phyloP scores from a whole-genome alignment of 2,113 vertebrate genomes.

The Chascanopsetta lugubris region DNA sequence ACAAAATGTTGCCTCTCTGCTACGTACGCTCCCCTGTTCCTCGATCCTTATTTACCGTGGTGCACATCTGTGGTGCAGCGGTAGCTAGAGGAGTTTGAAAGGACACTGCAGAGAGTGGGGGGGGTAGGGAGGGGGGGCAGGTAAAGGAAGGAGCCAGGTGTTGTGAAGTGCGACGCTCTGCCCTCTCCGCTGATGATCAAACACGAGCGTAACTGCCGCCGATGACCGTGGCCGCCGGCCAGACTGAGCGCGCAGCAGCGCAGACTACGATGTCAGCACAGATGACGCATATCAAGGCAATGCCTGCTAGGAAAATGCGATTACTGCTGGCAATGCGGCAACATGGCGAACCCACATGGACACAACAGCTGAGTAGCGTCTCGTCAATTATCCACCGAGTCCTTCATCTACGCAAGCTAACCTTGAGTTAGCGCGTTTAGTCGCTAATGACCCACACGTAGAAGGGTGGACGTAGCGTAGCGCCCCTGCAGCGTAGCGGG shows the following conservation, averaged over 20 bases:
- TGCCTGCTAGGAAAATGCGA: constrained; percentile 10
- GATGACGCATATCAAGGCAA: constrained; percentile 50
- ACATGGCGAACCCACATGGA: constrained; percentile 14
- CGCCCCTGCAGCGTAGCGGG: too few species aligned
- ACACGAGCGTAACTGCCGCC: constrained; percentile 64
- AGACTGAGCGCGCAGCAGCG: constrained; percentile 45
- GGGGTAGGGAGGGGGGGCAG: constrained; percentile 28
- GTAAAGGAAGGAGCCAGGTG: constrained; percentile 66
- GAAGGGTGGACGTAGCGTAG: too few species aligned
- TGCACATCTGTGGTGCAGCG: constrained; percentile 56
- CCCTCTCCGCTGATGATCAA: constrained; percentile 78
- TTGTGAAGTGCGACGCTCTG: constrained; percentile 69
- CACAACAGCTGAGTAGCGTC: constrained; percentile 30
- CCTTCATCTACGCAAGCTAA: constrained; percentile 42
- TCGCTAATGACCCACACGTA: constrained; percentile 40
- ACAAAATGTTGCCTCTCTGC: background rate
- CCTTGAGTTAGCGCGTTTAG: constrained; percentile 46
- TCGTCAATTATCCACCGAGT: constrained; percentile 37
- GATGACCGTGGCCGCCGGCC: constrained; percentile 66
- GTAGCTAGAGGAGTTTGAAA: constrained; percentile 60
- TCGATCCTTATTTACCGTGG: background rate
- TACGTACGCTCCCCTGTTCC: background rate
- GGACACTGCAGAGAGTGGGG: constrained; percentile 54
- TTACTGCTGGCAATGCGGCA: constrained; percentile 9
- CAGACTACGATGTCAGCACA: constrained; percentile 34